Conservation (phyloP, 1,140 invertebrate genomes). For the Drosophila erecta region DNA sequence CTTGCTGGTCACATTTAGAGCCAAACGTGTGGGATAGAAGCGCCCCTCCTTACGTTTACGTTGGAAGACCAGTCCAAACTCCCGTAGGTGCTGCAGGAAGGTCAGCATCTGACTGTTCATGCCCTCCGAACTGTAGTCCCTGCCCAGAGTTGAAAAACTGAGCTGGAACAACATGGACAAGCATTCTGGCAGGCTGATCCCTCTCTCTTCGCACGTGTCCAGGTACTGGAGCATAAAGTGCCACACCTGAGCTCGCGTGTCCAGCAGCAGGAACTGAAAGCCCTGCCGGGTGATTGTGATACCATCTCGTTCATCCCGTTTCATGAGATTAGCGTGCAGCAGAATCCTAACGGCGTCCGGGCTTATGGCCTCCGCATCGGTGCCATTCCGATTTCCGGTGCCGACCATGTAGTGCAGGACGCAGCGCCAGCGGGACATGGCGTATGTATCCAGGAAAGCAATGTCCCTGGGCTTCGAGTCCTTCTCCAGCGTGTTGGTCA, state of each 20-base stretch:
- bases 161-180: conserved; percentile 97
- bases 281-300: conserved; percentile 95
- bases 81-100: conserved; percentile 97
- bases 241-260: conserved; percentile 93
- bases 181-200: conserved; percentile 95
- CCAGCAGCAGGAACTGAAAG: conserved; percentile 97
- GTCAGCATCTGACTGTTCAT: conserved; percentile 94
- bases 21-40: conserved; percentile 97
- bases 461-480: conserved; percentile 96
- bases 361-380: conserved; percentile 94
- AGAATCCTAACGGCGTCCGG: conserved; percentile 96
- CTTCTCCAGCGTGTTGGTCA: conserved; percentile 92
- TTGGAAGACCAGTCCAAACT: conserved; percentile 99
- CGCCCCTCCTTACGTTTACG: conserved; percentile 95
- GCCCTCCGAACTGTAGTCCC: conserved; percentile 98
- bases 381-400: conserved; percentile 86
- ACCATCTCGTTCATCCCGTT: conserved; percentile 92
- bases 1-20: conserved; percentile 92
- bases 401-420: conserved; percentile 99
- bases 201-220: conserved; percentile 94
- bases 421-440: conserved; percentile 97
- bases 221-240: conserved; percentile 98
- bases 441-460: conserved; percentile 96
- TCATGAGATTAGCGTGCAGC: conserved; percentile 96
- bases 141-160: conserved; percentile 96